phyloP scores from a whole-genome alignment of 2,888 invertebrate genomes.

The Tetragonisca angustula region DNA sequence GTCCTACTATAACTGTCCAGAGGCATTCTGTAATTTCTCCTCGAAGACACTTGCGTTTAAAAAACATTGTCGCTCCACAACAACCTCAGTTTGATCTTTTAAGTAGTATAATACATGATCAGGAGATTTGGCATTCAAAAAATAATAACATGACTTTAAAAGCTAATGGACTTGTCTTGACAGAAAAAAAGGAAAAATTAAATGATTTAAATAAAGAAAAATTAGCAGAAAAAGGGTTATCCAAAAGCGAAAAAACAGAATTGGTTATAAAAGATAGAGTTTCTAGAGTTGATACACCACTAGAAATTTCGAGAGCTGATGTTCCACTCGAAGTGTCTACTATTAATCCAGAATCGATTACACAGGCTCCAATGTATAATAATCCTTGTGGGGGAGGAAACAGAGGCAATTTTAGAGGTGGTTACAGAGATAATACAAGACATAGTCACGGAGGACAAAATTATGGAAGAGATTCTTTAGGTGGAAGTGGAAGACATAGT shows the following conservation, averaged over 20 bases:
- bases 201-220: conserved; percentile 75
- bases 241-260: conserved; percentile 14
- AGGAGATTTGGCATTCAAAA: conserved; percentile 89
- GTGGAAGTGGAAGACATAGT: conserved; percentile 79
- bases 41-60: conserved; percentile 78
- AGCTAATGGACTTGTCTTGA: conserved; percentile 87
- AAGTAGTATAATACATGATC: conserved; percentile 89
- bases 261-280: conserved; percentile 22
- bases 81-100: conserved; percentile 85
- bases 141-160: conserved; percentile 86
- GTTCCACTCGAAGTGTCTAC: conserved; percentile 75
- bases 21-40: conserved; percentile 74
- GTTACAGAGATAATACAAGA: conserved; percentile 76
- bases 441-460: conserved; percentile 79
- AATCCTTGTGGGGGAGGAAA: conserved; percentile 85
- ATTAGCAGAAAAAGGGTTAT: conserved; percentile 36
- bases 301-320: conserved; percentile 66
- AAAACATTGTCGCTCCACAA: conserved; percentile 72
- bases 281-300: conserved; percentile 63
- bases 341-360: conserved; percentile 78
- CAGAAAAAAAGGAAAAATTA: conserved; percentile 77
- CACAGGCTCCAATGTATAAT: conserved; percentile 88
- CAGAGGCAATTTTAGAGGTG: conserved; percentile 77
- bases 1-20: conserved; percentile 74
- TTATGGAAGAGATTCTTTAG: conserved; percentile 84